Conservation (phyloP, 92 coral and sea anemone species). For the Palythoa grandis region DNA sequence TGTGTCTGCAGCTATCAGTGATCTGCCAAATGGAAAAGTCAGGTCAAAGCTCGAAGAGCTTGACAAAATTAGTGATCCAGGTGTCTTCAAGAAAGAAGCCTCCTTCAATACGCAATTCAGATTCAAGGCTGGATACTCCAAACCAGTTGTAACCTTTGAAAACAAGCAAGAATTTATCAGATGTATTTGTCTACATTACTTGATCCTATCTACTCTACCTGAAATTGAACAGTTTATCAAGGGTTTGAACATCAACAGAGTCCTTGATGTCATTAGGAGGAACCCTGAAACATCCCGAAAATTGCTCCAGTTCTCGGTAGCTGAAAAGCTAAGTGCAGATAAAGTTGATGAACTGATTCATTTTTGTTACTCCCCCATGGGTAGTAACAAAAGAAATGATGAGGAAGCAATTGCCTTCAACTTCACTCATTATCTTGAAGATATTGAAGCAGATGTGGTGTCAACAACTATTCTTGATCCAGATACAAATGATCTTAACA, state of each 20-base stretch:
- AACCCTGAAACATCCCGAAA: slow-evolving; percentile 60
- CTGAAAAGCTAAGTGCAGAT: slow-evolving; percentile 54
- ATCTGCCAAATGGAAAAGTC: slow-evolving; percentile 43
- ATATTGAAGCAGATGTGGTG: slow-evolving; percentile 61
- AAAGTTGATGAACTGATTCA: slow-evolving; percentile 51
- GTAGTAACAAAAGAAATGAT: slow-evolving; percentile 59
- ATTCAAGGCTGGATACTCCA: slow-evolving; percentile 62
- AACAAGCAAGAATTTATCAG: slow-evolving; percentile 58
- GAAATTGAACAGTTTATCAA: slow-evolving; percentile 65
- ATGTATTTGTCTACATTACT: slow-evolving; percentile 58
- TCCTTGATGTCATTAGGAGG: slow-evolving; percentile 55
- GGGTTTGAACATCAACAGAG: slow-evolving; percentile 59
- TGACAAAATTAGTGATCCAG: slow-evolving; percentile 1
- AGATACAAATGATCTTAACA: slow-evolving; percentile 50
- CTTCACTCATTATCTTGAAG: slow-evolving; percentile 71
- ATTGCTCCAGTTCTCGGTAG: slow-evolving; percentile 51
- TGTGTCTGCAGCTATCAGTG: slow-evolving; percentile 30
- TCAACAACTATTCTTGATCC: slow-evolving; percentile 60
- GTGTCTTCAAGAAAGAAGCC: slow-evolving; percentile 57
- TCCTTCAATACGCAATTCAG: slow-evolving; percentile 57
- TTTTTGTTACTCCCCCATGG: slow-evolving; percentile 38
- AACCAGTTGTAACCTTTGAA: slow-evolving; percentile 59
- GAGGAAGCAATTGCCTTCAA: slow-evolving; percentile 74
- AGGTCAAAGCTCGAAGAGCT: slow-evolving; percentile 55
- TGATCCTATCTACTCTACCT: slow-evolving; percentile 56